Conservation (phyloP, 92 coral and sea anemone genomes). For the Porites evermanni region DNA sequence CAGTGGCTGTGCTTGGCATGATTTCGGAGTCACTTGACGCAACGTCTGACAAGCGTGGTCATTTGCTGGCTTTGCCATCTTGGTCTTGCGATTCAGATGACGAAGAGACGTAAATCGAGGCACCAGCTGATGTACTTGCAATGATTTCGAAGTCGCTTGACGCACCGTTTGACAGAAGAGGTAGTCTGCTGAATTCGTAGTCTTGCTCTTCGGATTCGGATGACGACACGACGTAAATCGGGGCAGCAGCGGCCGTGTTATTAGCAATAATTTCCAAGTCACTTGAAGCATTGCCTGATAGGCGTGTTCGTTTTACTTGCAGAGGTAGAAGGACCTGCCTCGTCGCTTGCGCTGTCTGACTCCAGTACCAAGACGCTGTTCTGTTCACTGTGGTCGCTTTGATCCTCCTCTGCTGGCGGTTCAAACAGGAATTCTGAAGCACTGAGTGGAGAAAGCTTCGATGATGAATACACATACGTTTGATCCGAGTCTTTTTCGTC, state of each 20-base stretch:
- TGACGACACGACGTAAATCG: too few species aligned
- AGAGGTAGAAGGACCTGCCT: not conserved
- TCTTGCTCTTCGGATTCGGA: too few species aligned
- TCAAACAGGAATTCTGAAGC: not conserved
- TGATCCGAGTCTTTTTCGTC: not conserved
- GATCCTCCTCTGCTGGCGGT: not conserved
- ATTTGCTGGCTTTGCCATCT: not conserved
- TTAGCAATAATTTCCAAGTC: not conserved
- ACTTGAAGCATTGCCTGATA: not conserved
- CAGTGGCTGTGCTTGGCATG: not conserved
- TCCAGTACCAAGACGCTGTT: not conserved
- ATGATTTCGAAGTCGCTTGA: not conserved
- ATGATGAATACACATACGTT: not conserved
- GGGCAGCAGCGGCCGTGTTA: not conserved
- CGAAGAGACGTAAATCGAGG: not conserved
- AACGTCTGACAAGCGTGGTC: not conserved
- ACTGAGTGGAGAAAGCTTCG: not conserved
- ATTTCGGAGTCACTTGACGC: not conserved
- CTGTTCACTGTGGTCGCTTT: not conserved
- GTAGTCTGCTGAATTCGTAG: too few species aligned
- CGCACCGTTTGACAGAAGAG: not conserved
- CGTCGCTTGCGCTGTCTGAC: too few species aligned
- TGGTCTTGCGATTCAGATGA: not conserved
- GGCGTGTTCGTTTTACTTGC: not conserved
- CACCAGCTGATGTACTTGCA: not conserved